Percentiles rank a stretch among this genome's conserved stretches.
phyloP scores from a whole-genome alignment of 2,888 invertebrate species.

The Villa cingulata region DNA sequence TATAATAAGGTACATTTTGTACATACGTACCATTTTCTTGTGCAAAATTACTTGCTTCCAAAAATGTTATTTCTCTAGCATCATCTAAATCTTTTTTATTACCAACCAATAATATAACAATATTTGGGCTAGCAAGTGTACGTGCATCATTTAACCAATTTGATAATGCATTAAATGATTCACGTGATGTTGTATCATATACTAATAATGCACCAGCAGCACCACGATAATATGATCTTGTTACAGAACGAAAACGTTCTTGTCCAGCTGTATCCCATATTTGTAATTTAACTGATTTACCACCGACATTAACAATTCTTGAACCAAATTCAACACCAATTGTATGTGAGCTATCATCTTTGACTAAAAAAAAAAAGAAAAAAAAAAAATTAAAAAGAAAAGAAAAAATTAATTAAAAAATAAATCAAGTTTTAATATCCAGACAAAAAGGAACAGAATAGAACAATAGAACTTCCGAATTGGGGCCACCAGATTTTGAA shows the following conservation, averaged over 20 bases:
- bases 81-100: constrained; percentile 73
- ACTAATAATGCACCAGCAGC: constrained; percentile 86
- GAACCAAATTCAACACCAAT: constrained; percentile 83
- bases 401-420: too few relatives aligned
- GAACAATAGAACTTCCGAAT: too few relatives aligned
- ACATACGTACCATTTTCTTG: constrained; percentile 59
- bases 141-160: constrained; percentile 77
- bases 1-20: background rate
- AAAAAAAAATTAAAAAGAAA: too few relatives aligned
- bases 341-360: constrained; percentile 70
- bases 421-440: background rate
- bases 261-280: constrained; percentile 51
- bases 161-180: constrained; percentile 82
- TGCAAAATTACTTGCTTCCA: constrained; percentile 71
- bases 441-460: too few relatives aligned
- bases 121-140: constrained; percentile 66
- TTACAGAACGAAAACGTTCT: constrained; percentile 38
- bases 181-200: constrained; percentile 78
- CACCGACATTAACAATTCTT: constrained; percentile 67
- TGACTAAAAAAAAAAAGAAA: constrained; percentile 41
- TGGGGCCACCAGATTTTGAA: too few relatives aligned
- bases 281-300: constrained; percentile 68
- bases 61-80: constrained; percentile 65
- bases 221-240: constrained; percentile 51
- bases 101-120: constrained; percentile 65